Conservation (phyloP, 2,888 invertebrate genomes). For the Myopa tessellatipennis region DNA sequence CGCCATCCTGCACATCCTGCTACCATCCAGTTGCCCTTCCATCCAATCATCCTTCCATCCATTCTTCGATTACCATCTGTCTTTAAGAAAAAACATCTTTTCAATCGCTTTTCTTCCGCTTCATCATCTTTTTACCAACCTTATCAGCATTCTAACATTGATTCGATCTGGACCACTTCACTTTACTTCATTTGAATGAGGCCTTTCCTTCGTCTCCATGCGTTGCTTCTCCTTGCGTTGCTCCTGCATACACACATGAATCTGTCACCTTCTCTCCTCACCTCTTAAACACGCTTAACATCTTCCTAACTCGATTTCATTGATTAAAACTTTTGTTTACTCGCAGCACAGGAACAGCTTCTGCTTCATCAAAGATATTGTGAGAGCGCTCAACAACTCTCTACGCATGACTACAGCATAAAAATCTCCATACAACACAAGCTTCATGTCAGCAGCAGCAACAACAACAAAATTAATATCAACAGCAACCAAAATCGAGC, state of each 20-base stretch:
- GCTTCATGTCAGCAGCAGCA: constrained; percentile 25
- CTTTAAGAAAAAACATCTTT: background rate
- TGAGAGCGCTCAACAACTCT: constrained; percentile 13
- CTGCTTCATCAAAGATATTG: background rate
- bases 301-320: constrained; percentile 33
- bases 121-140: background rate
- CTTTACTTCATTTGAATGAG: background rate
- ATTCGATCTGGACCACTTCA: background rate
- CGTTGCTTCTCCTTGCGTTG: background rate
- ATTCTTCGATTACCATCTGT: background rate
- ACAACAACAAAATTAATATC: constrained; percentile 1
- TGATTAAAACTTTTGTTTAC: constrained; percentile 39
- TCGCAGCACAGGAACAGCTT: constrained; percentile 29
- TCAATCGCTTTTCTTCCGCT: constrained; percentile 6
- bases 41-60: constrained; percentile 5
- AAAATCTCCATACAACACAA: constrained; percentile 21
- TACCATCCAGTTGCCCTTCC: background rate
- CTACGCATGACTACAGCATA: background rate
- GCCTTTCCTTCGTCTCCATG: background rate
- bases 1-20: background rate
- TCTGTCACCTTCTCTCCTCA: background rate
- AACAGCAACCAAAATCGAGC: constrained; percentile 21
- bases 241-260: background rate
- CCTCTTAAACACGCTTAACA: background rate
- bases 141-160: background rate